Percentiles rank a stretch among this genome's conserved stretches.
Evolutionary conservation across 2,888 invertebrate genomes (phyloP).

Genomic region (Diaprepes abbreviatus): DNA sequence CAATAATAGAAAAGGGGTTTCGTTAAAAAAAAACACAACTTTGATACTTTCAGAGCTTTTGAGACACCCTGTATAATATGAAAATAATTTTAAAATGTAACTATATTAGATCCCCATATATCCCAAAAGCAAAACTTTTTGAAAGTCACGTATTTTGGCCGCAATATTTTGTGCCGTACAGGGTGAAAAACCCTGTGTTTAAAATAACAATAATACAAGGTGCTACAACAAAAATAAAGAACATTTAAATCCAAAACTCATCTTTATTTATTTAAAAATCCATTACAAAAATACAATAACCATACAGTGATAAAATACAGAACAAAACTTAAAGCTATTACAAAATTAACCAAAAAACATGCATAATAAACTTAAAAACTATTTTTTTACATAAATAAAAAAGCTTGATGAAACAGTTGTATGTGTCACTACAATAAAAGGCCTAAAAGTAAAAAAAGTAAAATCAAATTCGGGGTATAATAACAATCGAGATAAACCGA

Average conservation of each 20-base stretch:
- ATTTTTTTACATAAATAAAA: constrained; percentile 17
- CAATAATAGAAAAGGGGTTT: too few species aligned
- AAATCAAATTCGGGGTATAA: constrained; percentile 4
- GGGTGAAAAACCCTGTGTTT: too few species aligned
- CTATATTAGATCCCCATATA: too few species aligned
- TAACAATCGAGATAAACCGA: constrained; percentile 19
- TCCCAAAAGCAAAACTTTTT: too few species aligned
- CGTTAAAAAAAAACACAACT: too few species aligned
- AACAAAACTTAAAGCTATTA: constrained; percentile 48
- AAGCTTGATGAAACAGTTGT: constrained; percentile 60
- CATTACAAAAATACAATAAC: constrained; percentile 44
- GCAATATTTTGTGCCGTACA: too few species aligned
- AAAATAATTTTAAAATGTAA: too few species aligned
- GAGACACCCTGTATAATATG: too few species aligned
- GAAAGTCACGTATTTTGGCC: too few species aligned
- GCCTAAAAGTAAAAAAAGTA: constrained; percentile 38
- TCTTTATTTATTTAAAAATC: constrained; percentile 50
- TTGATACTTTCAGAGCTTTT: too few species aligned
- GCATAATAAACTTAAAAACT: constrained; percentile 30
- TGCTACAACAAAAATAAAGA: constrained; percentile 8
- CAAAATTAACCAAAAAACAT: constrained; percentile 38
- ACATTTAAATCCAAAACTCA: constrained; percentile 36
- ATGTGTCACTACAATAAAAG: constrained; percentile 62
- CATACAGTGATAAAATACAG: constrained; percentile 44
- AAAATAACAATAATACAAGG: too few species aligned